A percentile compares a stretch with the other conserved stretches of the same genome.
phyloP scores from a whole-genome alignment of 2,113 vertebrate species.

The Prunella fulvescens region DNA sequence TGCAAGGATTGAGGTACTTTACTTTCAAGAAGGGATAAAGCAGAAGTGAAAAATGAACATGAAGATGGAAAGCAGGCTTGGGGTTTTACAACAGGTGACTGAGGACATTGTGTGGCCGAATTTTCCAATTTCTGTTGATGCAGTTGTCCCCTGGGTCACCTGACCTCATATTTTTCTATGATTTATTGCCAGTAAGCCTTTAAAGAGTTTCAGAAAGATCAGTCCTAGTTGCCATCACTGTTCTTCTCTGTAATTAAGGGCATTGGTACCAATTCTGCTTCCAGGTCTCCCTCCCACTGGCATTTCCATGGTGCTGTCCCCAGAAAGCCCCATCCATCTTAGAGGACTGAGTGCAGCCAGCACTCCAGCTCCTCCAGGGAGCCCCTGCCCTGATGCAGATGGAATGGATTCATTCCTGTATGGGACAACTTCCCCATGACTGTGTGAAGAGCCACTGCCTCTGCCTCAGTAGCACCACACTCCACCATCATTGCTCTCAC shows the following conservation, averaged over 20 bases:
- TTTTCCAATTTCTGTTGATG: neutral
- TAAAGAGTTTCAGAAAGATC: neutral
- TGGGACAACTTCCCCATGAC: neutral
- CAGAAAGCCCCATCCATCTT: neutral
- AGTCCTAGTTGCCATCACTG: neutral
- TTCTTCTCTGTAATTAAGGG: neutral
- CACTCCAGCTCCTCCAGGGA: neutral
- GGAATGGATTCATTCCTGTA: fast-evolving
- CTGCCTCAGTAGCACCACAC: neutral
- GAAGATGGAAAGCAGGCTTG: neutral
- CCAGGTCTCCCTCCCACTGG: neutral
- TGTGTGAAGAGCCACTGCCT: neutral
- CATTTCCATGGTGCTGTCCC: neutral
- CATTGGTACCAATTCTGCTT: neutral
- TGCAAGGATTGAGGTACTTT: neutral
- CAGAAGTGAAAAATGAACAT: neutral
- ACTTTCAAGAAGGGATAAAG: neutral
- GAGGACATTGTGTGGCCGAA: neutral
- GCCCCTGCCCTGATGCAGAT: neutral
- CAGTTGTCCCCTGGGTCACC: neutral
- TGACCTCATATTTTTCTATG: neutral
- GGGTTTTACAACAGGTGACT: neutral
- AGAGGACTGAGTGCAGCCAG: neutral
- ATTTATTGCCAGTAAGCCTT: neutral
- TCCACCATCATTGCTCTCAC: neutral